Evolutionary conservation across 30 jellyfish, hydroid and myxozoan species (phyloP), one percentile per base, ranked within the genome.

Genomic region (Hydractinia echinata): DNA sequence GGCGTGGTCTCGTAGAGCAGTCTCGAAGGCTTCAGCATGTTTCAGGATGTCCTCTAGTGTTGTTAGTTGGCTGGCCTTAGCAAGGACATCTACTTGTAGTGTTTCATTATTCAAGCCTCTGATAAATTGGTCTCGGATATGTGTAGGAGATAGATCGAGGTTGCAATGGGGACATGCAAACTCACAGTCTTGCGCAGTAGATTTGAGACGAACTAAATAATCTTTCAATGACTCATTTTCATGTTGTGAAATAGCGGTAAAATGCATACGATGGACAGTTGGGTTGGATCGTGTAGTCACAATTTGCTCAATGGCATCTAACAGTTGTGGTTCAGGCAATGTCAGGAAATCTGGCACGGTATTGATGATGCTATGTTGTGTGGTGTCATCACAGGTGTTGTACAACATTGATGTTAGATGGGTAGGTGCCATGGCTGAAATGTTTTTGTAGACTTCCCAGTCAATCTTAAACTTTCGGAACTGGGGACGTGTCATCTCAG

Each of bases 1-100:
- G 30, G 30, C 60, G 30, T 4, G 81, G 53, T 71, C 81, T 19
- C 68, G 67, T 11, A 11, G 10, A 7, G 60, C 61, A 14, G 81
- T 71, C 51, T 7, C 81, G 10, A 71, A n/a, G 81, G 81, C 81
- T 71, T 71, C 60, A 50, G 81, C 67, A 58, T 71, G 81, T 19
- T 71, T 71, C 1, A 71, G 10, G 50, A 71, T 15, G 81, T 71
- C 81, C 8, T 30, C n/a, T 19, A 71, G 67, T 54, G 81, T 71
- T 71, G 30, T 71, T 10, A 19, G 52, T 71, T 19, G 81, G 68
- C 81, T 71, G 81, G 67, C 67, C 81, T 71, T 71, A 58, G 81
- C 81, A 19, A 71, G n/a, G 8, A 71, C n/a, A 52, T 71, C 81
- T 19, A 58, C n/a, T 71, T 71, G 81, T 0, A 71, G 4, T 7